A percentile compares a stretch with the other conserved stretches of the same genome.
Evolutionary conservation across 2,113 vertebrate genomes (phyloP).

Genomic region (Tauraco erythrolophus): DNA sequence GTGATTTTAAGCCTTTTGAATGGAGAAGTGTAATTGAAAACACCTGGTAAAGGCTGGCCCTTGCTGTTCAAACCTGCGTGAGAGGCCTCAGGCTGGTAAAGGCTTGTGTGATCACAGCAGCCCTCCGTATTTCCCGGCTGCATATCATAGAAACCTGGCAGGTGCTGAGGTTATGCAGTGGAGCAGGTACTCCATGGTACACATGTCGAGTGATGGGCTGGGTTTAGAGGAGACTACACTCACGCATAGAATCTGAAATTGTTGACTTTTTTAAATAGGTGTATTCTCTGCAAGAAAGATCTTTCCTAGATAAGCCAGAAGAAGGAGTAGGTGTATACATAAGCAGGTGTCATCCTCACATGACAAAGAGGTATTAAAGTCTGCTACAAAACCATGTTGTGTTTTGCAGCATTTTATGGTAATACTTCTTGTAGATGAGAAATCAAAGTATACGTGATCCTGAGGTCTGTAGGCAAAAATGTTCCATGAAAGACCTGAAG

Average conservation of each 20-base stretch:
- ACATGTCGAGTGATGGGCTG: neutral
- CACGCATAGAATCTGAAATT: neutral
- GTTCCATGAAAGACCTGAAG: neutral
- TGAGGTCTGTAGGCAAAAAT: neutral
- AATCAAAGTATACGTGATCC: neutral
- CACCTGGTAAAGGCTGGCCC: neutral
- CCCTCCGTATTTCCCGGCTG: neutral
- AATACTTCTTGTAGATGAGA: neutral
- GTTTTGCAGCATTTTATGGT: neutral
- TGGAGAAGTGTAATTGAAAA: neutral
- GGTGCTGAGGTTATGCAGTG: neutral
- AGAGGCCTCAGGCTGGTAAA: neutral
- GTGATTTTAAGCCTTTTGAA: neutral
- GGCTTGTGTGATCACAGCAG: neutral
- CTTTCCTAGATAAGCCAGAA: neutral
- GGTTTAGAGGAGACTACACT: neutral
- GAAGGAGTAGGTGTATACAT: neutral
- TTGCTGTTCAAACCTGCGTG: neutral
- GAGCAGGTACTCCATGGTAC: neutral
- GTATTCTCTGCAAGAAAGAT: neutral
- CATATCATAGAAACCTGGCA: neutral
- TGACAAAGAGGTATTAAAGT: neutral
- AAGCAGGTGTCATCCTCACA: neutral
- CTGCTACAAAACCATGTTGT: neutral
- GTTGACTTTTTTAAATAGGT: neutral